Conservation (phyloP, 2,797 vertebrate genomes). For the Petrocephalus sullivani region DNA sequence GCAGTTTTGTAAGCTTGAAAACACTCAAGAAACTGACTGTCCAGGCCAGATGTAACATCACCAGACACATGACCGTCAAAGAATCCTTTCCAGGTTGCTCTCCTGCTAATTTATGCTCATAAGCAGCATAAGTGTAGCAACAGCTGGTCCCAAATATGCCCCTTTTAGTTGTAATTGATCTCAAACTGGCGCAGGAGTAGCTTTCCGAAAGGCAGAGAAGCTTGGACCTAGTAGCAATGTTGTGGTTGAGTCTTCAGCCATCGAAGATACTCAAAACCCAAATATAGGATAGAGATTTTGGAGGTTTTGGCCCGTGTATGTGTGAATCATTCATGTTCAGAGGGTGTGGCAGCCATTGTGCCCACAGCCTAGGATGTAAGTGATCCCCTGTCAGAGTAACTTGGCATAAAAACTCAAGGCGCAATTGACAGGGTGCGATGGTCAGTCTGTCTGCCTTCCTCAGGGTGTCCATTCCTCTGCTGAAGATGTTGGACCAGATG, state of each 20-base stretch:
- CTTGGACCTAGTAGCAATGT: background rate
- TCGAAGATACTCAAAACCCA: background rate
- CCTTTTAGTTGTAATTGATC: background rate
- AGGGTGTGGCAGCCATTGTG: background rate
- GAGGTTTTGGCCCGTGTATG: background rate
- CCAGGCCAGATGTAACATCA: background rate
- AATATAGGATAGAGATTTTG: background rate
- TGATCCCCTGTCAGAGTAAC: background rate
- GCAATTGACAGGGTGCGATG: background rate
- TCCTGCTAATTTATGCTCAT: background rate
- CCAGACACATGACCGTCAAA: too few species aligned
- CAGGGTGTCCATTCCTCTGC: conserved; percentile 80
- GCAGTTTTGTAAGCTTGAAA: too few species aligned
- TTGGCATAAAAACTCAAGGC: background rate
- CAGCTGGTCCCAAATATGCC: background rate
- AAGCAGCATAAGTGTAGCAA: background rate
- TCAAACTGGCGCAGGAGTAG: background rate
- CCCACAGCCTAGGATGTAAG: background rate
- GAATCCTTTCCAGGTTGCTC: background rate
- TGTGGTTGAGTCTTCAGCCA: background rate
- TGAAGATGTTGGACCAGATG: conserved; percentile 85
- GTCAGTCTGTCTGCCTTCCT: background rate
- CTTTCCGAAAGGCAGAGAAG: background rate
- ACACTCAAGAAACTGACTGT: background rate
- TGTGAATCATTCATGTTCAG: background rate